A percentile compares a stretch with the other conserved stretches of the same genome.
phyloP scores from a whole-genome alignment of 1,140 invertebrate species.

The Lepidurus couesii region DNA sequence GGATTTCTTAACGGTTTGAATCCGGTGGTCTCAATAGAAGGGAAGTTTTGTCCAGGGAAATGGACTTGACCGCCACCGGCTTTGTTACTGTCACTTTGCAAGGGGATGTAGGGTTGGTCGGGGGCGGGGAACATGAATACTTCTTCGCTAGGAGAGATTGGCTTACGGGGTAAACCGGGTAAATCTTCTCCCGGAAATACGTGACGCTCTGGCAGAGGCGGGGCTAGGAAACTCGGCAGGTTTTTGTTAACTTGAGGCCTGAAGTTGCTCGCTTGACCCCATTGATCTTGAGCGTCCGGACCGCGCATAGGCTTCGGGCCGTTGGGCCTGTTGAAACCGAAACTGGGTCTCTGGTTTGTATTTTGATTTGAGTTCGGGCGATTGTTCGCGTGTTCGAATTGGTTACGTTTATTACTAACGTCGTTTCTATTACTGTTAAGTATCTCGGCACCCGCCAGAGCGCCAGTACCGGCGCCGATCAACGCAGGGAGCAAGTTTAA shows the following conservation, averaged over 20 bases:
- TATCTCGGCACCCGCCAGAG: background rate
- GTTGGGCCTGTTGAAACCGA: background rate
- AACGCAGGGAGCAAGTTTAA: slow-evolving; percentile 49
- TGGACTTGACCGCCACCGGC: background rate
- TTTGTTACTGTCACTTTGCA: background rate
- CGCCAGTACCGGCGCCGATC: slow-evolving; percentile 24
- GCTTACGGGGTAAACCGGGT: slow-evolving; percentile 20
- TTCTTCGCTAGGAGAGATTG: background rate
- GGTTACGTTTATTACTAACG: background rate
- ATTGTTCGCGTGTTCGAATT: background rate
- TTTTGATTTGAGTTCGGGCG: background rate
- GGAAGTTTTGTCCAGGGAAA: background rate
- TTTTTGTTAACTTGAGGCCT: background rate
- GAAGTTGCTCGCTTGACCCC: background rate
- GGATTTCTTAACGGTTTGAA: background rate
- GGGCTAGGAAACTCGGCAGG: slow-evolving; percentile 6
- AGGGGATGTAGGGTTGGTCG: background rate
- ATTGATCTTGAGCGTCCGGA: background rate
- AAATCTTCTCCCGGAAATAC: slow-evolving; percentile 1
- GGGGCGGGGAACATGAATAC: background rate
- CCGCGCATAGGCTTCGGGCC: background rate
- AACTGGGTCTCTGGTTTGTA: background rate
- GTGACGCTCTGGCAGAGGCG: background rate
- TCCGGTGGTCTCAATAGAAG: background rate
- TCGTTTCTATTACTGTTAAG: background rate